Evolutionary conservation across 2,797 vertebrate species (phyloP), one percentile per base, ranked within the genome.

Genomic region (Acrocephalus scirpaceus): DNA sequence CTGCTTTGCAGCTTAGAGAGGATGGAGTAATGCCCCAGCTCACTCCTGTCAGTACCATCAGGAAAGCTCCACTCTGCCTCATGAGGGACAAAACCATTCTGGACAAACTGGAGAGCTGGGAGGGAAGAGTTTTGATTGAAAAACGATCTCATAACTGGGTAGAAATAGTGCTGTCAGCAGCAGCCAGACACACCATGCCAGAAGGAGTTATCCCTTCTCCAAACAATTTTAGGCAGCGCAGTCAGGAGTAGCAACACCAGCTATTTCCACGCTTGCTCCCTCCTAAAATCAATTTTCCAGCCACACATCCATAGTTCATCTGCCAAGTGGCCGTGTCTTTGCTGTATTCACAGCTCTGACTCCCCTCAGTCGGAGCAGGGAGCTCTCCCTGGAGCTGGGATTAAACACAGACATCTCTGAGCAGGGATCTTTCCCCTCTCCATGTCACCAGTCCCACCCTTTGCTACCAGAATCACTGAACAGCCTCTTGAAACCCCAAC

Each of bases 301-400:
- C 36, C 0, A 0, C 32, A 20, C 30, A 54, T 21, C 23, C 81
- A 26, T 0, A n/a, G 51, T 8, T 77, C 34, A 42, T 11, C 26
- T 78, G 75, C 65, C 76, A 48, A 42, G 70, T 4, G 20, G 62
- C 17, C 0, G 0, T 25, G 51, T 13, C 61, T 34, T 7, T 14
- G 34, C 38, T 58, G 56, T 7, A 20, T 4, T 76, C 76, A 45
- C 54, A 79, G 21, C 2, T 57, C 15, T 58, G 51, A 11, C 13
- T 50, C 2, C 42, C 44, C 44, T 36, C 45, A 23, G 26, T 2
- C 0, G 0, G 57, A 74, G 50, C 61, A 86, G 53, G 22, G n/a
- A 64, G 72, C 57, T 64, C 71, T 67, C 30, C 27, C 20, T 34
- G 47, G 72, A 53, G 44, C 38, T 9, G 7, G 75, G 66, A 84